A percentile compares a stretch with the other conserved stretches of the same genome.
phyloP scores from a whole-genome alignment of 1,140 invertebrate genomes.

The Drosophila rufa region DNA sequence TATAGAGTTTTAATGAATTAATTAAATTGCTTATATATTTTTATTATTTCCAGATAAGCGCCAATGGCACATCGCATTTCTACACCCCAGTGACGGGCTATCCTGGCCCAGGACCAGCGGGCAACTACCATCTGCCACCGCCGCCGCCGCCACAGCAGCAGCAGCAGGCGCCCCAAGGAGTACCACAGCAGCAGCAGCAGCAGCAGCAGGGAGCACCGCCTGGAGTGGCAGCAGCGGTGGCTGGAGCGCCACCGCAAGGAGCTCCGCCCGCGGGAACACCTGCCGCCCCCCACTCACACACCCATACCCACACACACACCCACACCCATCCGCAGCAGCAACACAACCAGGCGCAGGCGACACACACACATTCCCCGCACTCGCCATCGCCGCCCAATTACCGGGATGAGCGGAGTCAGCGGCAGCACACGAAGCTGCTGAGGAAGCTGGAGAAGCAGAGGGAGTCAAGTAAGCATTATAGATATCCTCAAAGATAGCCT shows the following conservation, averaged over 20 bases:
- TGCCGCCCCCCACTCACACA: constrained; percentile 1
- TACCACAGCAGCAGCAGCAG: constrained; percentile 53
- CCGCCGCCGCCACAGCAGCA: constrained; percentile 56
- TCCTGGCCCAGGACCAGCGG: constrained; percentile 84
- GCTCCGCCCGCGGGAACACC: constrained; percentile 2
- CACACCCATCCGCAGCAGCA: constrained; percentile 19
- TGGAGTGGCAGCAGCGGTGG: no score
- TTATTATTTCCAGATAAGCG: constrained; percentile 61
- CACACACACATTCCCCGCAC: constrained; percentile 85
- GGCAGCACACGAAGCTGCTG: constrained; percentile 91
- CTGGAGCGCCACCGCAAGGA: background rate
- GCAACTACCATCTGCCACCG: constrained; percentile 86
- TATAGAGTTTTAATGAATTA: no score
- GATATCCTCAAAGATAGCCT: background rate
- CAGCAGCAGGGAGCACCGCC: constrained; percentile 31
- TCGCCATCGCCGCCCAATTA: constrained; percentile 87
- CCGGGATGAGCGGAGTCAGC: constrained; percentile 91
- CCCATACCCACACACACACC: constrained; percentile 26
- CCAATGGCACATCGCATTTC: constrained; percentile 86
- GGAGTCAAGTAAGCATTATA: constrained; percentile 85
- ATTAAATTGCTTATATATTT: background rate
- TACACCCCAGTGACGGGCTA: constrained; percentile 87
- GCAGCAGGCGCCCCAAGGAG: constrained; percentile 67
- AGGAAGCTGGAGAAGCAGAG: constrained; percentile 90
- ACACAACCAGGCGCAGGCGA: constrained; percentile 66